These are phyloP conservation scores for Tachyglossus aculeatus DNA, from an alignment of 2,797 vertebrate species.

Conservation along the genomic window DNA sequence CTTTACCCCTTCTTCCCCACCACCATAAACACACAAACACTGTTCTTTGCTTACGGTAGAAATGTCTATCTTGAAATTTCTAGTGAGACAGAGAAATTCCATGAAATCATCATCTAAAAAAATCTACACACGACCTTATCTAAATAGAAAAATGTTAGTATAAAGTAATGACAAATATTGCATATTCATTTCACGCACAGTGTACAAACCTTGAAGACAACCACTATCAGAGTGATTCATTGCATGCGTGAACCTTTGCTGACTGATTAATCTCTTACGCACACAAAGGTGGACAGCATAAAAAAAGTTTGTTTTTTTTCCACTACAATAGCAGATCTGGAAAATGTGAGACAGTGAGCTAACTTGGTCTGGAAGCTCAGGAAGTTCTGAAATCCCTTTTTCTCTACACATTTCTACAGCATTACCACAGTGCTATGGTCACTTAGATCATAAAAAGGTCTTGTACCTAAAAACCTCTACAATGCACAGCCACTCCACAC, in stretches of 20 bases:
- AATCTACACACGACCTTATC: background rate
- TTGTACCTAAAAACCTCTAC: too few species aligned
- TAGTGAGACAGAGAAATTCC: conserved; percentile 25
- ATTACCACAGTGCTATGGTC: too few species aligned
- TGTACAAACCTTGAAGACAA: background rate
- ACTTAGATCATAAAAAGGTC: too few species aligned
- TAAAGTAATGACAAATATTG: background rate
- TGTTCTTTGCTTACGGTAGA: conserved; percentile 16
- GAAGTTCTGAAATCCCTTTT: too few species aligned
- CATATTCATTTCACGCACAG: conserved; percentile 26
- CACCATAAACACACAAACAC: background rate
- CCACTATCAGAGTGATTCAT: conserved; percentile 27
- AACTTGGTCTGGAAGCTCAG: too few species aligned
- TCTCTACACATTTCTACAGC: too few species aligned
- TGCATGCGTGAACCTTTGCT: conserved; percentile 10
- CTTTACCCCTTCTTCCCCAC: background rate
- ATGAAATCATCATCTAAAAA: background rate
- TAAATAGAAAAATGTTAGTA: conserved; percentile 20
- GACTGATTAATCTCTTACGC: conserved; percentile 33
- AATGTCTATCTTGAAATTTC: conserved; percentile 31
- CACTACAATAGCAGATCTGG: too few species aligned
- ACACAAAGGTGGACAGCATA: background rate
- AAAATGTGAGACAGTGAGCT: too few species aligned
- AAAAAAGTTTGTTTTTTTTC: too few species aligned
- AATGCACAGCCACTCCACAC: too few species aligned